phyloP scores from a whole-genome alignment of 2,113 vertebrate species.

The Centropristis striata region DNA sequence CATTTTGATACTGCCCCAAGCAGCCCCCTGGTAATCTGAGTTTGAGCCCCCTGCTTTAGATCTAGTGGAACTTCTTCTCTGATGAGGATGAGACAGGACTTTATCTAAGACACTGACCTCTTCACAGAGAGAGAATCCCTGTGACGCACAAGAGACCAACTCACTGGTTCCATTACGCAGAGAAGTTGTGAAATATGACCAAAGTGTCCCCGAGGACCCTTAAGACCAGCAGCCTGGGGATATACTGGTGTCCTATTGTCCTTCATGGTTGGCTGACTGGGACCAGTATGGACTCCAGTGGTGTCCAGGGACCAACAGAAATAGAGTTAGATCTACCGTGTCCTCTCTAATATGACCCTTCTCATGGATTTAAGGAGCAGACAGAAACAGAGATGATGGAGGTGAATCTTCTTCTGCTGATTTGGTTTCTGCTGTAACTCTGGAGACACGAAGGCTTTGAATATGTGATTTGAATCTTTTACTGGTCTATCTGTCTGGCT shows the following conservation, averaged over 20 bases:
- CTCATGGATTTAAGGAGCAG: conserved; percentile 55
- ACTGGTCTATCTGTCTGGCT: no score
- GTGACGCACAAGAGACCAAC: conserved; percentile 74
- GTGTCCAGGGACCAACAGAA: conserved; percentile 59
- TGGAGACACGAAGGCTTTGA: not conserved
- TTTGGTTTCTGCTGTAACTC: not conserved
- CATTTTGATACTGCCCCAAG: no score
- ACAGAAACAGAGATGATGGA: not conserved
- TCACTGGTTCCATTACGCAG: conserved; percentile 82
- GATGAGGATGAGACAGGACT: conserved; percentile 23
- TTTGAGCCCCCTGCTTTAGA: no score
- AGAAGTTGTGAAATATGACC: conserved; percentile 79
- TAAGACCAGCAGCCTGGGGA: conserved; percentile 42
- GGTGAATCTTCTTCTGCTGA: conserved; percentile 1
- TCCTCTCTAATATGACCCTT: conserved; percentile 60
- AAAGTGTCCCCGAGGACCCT: conserved; percentile 59
- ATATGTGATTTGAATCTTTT: not conserved
- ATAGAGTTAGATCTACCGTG: conserved; percentile 19
- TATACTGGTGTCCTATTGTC: conserved; percentile 63
- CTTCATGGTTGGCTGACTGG: conserved; percentile 41
- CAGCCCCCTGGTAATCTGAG: no score
- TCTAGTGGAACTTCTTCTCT: conserved; percentile 10
- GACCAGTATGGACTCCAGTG: conserved; percentile 40
- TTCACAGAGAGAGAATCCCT: conserved; percentile 48
- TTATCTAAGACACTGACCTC: conserved; percentile 36